Evolutionary conservation across 2,888 invertebrate species (phyloP).

Genomic region (Panopea generosa): DNA sequence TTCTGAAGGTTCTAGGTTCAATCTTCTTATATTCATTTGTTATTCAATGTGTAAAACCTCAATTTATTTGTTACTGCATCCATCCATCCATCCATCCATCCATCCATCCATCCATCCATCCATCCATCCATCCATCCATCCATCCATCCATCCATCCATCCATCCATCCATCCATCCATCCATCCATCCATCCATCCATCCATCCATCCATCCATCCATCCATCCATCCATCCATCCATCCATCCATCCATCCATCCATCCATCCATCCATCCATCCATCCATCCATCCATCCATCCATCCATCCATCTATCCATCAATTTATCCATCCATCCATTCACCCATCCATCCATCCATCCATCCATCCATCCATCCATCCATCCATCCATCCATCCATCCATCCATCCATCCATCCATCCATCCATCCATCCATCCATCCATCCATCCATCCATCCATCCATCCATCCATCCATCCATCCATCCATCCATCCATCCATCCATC

Average conservation of each 20-base stretch:
- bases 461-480: constrained; percentile 14
- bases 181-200: constrained; percentile 14
- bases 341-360: constrained; percentile 14
- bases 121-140: constrained; percentile 14
- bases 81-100: constrained; percentile 9
- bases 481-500: constrained; percentile 14
- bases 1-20: too few relatives aligned
- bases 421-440: constrained; percentile 14
- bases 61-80: too few relatives aligned
- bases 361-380: constrained; percentile 14
- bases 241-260: constrained; percentile 14
- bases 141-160: constrained; percentile 14
- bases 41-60: too few relatives aligned
- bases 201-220: constrained; percentile 14
- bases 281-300: constrained; percentile 14
- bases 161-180: constrained; percentile 14
- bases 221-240: constrained; percentile 14
- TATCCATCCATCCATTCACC: too few relatives aligned
- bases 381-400: constrained; percentile 14
- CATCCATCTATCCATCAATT: too few relatives aligned
- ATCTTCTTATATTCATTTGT: too few relatives aligned
- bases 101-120: constrained; percentile 11
- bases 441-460: constrained; percentile 14
- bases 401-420: constrained; percentile 14
- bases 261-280: constrained; percentile 14